Evolutionary conservation across 2,888 invertebrate species (phyloP), one percentile per base, ranked within the genome.

Genomic region (Chirona hameri): DNA sequence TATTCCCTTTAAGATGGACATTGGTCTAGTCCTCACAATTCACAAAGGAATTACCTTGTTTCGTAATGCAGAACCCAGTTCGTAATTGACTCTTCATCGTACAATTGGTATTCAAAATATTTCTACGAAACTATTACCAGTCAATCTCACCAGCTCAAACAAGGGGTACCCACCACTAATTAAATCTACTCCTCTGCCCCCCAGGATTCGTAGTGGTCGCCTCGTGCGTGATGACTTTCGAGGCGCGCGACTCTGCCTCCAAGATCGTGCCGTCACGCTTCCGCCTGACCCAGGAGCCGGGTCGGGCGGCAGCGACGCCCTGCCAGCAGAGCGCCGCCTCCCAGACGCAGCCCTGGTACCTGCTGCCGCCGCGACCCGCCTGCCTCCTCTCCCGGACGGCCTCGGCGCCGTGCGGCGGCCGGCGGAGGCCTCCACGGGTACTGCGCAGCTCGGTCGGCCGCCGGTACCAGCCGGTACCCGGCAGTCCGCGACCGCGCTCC

Each of bases 141-240:
- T n/a, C n/a, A n/a, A n/a, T n/a, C n/a, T n/a, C n/a, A n/a, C n/a
- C n/a, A n/a, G n/a, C n/a, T n/a, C n/a, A n/a, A n/a, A n/a, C n/a
- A n/a, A n/a, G n/a, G n/a, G n/a, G n/a, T n/a, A n/a, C n/a, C n/a
- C n/a, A n/a, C n/a, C n/a, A n/a, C n/a, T n/a, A n/a, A n/a, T n/a
- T n/a, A n/a, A n/a, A n/a, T n/a, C n/a, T n/a, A 39, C 55, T 55
- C 1, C 46, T n/a, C 39, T 4, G 21, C 79, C 21, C 55, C 81
- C 39, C 87, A 95, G 94, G 96, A 69, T 98, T 98, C 88, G 95
- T 97, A 85, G 95, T 98, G 72, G 98, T 98, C 39, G 96, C 98
- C 55, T 97, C 98, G 0, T 98, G 98, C 87, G 98, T 99, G 82
- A 96, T 98, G 94, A 98, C 98, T n/a, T 97, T 98, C 87, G 98